phyloP scores from a whole-genome alignment of 2,113 vertebrate species.

The Isurus oxyrinchus region DNA sequence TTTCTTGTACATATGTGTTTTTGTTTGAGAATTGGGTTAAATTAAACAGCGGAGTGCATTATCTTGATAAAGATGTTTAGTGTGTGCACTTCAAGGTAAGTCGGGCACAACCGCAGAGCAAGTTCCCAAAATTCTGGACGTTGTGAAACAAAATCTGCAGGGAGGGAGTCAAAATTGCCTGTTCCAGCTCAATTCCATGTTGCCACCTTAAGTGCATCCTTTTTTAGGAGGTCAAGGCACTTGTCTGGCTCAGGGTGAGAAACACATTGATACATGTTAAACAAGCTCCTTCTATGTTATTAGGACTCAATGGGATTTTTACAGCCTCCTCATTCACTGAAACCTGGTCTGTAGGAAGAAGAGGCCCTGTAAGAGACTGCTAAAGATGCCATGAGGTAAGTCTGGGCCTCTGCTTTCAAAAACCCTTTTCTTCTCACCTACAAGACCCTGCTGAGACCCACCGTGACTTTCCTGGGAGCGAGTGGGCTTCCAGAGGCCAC shows the following conservation, averaged over 20 bases:
- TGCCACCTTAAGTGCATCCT: background rate
- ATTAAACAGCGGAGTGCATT: background rate
- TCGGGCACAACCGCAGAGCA: background rate
- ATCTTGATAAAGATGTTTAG: background rate
- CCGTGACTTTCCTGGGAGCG: background rate
- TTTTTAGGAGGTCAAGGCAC: background rate
- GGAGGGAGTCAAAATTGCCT: background rate
- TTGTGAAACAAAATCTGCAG: background rate
- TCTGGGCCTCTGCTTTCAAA: background rate
- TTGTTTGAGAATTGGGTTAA: background rate
- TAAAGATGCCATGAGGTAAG: background rate
- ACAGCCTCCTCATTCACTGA: background rate
- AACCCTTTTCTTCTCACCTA: background rate
- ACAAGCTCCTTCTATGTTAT: background rate
- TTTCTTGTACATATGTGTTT: background rate
- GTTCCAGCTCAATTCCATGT: background rate
- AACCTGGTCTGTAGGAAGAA: background rate
- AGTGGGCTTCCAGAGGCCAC: background rate
- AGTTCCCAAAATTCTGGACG: background rate
- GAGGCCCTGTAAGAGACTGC: too few relatives aligned
- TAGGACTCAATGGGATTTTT: background rate
- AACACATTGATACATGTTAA: background rate
- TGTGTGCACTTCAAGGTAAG: background rate
- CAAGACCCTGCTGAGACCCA: background rate
- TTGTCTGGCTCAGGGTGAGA: background rate